Evolutionary conservation across 2,888 invertebrate genomes (phyloP), one percentile per base, ranked within the genome.

Genomic region (Quadroppia sp.): DNA sequence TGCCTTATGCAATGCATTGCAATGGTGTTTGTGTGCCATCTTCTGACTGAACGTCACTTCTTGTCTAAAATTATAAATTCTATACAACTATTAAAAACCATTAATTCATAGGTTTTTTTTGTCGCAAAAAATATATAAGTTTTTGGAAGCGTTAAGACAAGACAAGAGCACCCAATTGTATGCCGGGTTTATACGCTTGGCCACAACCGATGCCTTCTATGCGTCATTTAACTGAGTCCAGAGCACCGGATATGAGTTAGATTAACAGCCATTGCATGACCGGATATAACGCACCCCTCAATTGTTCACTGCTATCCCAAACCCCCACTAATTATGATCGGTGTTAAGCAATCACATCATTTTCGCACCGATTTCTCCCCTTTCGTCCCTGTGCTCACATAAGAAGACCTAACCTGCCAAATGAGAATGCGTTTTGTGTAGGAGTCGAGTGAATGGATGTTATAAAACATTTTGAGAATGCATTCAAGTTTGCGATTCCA

Each of bases 171-270:
- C 17, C 36, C 32, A 30, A 64, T 64, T 36, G 56, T 56, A 13
- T 23, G 28, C 13, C n/a, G 50, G 28, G 15, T 64, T 36, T 64
- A 64, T 36, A 64, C 64, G 64, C 36, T 36, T 64, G 64, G 64
- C 30, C 64, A 64, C 64, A 36, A n/a, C 36, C 40, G 4, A 64
- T 64, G 64, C 36, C 32, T 64, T 64, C n/a, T 36, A 64, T 36
- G 64, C 64, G 64, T 64, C 64, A 64, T 64, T 64, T 64, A 36
- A 64, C 64, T 64, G 32, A 15, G 64, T 25, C n/a, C 36, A 32
- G 15, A n/a, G 20, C 36, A 64, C 64, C 64, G 64, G 64, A 64
- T 64, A 64, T 64, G 36, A 64, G n/a, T 59, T 59, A 59, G 59
- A 59, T 59, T 59, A 59, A n/a, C 20, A 23, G 28, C 7, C 17